phyloP scores from a whole-genome alignment of 1,140 invertebrate species.

The Hypsibius dujardini region DNA sequence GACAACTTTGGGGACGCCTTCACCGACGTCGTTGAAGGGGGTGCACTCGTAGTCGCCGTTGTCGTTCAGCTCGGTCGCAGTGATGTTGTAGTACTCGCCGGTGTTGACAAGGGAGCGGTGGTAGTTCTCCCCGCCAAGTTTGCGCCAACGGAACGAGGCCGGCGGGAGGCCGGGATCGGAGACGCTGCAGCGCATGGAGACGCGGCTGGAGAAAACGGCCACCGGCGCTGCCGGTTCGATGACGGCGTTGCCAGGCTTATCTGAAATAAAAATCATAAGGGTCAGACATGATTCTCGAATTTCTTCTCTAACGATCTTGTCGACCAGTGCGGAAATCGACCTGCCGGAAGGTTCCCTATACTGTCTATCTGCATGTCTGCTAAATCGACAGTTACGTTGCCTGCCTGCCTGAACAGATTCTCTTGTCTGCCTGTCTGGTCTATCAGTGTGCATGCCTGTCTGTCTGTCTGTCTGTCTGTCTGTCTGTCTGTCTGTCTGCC shows the following conservation, averaged over 20 bases:
- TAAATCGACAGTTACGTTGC: too few relatives aligned
- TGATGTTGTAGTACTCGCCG: slow-evolving; percentile 21
- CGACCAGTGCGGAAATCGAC: too few relatives aligned
- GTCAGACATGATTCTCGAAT: too few relatives aligned
- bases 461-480: too few relatives aligned
- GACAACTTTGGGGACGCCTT: slow-evolving; percentile 22
- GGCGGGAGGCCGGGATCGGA: slow-evolving; percentile 24
- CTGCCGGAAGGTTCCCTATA: too few relatives aligned
- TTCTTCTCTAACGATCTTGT: too few relatives aligned
- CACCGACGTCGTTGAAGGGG: slow-evolving; percentile 24
- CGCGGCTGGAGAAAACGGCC: slow-evolving; percentile 1
- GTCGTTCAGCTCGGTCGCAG: slow-evolving; percentile 22
- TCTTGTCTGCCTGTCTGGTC: too few relatives aligned
- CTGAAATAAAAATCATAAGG: too few relatives aligned
- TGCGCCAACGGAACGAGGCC: slow-evolving; percentile 26
- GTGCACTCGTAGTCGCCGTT: slow-evolving; percentile 26
- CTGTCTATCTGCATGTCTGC: too few relatives aligned
- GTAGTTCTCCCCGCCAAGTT: slow-evolving; percentile 18
- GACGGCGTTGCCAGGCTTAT: not conserved
- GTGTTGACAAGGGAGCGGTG: slow-evolving; percentile 16
- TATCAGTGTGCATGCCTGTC: too few relatives aligned
- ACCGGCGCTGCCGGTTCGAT: not conserved
- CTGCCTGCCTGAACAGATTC: too few relatives aligned
- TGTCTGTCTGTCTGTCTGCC: too few relatives aligned
- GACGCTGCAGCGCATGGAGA: slow-evolving; percentile 12